A percentile compares a stretch with the other conserved stretches of the same genome.
phyloP scores from a whole-genome alignment of 2,797 vertebrate species.

The Melanotaenia pygmaea region DNA sequence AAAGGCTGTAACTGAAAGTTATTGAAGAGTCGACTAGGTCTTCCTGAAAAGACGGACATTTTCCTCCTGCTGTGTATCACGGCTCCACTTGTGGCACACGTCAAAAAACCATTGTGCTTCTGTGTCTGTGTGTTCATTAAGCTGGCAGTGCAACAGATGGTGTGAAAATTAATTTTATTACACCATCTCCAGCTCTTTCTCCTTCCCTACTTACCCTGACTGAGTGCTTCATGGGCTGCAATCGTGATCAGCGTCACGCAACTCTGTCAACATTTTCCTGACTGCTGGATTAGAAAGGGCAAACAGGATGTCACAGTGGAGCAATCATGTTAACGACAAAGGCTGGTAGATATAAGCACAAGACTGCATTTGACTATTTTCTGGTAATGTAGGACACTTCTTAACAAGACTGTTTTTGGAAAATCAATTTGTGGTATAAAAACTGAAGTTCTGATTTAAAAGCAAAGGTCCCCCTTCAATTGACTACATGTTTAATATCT shows the following conservation, averaged over 20 bases:
- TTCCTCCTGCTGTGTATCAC: constrained; percentile 40
- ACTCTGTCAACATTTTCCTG: constrained; percentile 47
- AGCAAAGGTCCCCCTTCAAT: constrained; percentile 15
- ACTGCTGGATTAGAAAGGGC: constrained; percentile 42
- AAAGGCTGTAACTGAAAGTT: constrained; percentile 12
- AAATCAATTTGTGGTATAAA: not conserved
- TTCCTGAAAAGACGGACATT: constrained; percentile 24
- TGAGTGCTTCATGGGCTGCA: constrained; percentile 35
- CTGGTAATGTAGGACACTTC: not conserved
- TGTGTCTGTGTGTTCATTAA: constrained; percentile 25
- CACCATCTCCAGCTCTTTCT: not conserved
- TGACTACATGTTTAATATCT: not conserved
- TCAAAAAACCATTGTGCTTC: constrained; percentile 23
- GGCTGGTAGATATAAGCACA: constrained; percentile 31
- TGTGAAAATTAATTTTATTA: constrained; percentile 44
- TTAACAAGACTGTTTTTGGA: not conserved
- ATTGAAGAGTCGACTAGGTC: not conserved
- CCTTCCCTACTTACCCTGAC: not conserved
- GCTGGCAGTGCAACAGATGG: constrained; percentile 31
- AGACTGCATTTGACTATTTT: constrained; percentile 3
- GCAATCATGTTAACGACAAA: constrained; percentile 23
- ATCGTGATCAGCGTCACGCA: constrained; percentile 31
- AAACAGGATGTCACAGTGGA: constrained; percentile 51
- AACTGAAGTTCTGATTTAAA: not conserved
- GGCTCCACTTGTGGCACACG: constrained; percentile 36